phyloP scores from a whole-genome alignment of 2,797 vertebrate genomes.

The Artibeus lituratus region DNA sequence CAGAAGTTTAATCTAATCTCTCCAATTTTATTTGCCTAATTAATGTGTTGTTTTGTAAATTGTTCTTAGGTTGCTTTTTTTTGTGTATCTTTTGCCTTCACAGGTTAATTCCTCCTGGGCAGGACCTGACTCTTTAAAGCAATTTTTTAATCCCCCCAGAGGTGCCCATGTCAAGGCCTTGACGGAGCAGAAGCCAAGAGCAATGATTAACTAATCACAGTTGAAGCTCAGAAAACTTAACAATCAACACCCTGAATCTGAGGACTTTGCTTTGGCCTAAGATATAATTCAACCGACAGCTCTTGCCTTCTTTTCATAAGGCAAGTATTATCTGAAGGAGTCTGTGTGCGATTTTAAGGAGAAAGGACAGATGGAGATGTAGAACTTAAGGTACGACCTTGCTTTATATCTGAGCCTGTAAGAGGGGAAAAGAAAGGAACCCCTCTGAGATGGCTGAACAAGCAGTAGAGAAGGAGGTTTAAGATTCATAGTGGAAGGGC shows the following conservation, averaged over 20 bases:
- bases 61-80: constrained; percentile 44
- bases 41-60: constrained; percentile 33
- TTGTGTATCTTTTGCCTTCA: constrained; percentile 28
- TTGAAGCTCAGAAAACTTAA: neutral
- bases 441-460: neutral
- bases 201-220: neutral
- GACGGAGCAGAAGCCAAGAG: neutral
- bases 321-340: neutral
- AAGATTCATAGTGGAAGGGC: neutral
- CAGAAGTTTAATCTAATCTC: constrained; percentile 7
- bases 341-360: neutral
- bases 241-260: neutral
- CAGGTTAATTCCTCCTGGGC: constrained; percentile 9
- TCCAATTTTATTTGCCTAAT: constrained; percentile 28
- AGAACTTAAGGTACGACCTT: neutral
- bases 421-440: neutral
- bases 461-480: neutral
- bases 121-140: constrained; percentile 25
- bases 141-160: constrained; percentile 26
- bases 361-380: neutral
- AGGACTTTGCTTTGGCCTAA: neutral
- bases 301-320: neutral
- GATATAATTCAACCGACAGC: neutral
- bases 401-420: neutral
- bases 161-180: neutral